A percentile compares a stretch with the other conserved stretches of the same genome.
Conservation (phyloP, 2,797 vertebrate species). For the Hapalemur alaotrensis region DNA sequence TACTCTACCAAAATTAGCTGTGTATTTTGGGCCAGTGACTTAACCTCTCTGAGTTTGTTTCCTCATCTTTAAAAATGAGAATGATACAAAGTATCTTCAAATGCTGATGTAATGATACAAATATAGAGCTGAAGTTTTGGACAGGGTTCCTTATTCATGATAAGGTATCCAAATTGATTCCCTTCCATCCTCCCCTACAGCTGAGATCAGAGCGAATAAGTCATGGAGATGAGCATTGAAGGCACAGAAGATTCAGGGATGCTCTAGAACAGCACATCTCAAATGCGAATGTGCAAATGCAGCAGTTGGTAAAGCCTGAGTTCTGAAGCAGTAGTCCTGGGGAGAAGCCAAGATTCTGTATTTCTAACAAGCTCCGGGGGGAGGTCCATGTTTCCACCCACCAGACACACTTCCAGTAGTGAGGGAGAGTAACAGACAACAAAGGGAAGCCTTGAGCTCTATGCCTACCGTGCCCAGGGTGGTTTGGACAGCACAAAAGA, state of each 20-base stretch:
- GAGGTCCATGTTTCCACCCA: too few relatives aligned
- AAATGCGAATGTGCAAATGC: background rate
- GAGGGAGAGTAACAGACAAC: fast-evolving
- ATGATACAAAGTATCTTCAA: background rate
- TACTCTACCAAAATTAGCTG: background rate
- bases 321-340: background rate
- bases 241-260: background rate
- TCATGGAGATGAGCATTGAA: background rate
- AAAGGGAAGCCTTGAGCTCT: background rate
- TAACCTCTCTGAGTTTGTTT: background rate
- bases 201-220: background rate
- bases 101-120: background rate
- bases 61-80: background rate
- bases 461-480: fast-evolving
- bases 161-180: background rate
- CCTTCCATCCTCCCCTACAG: background rate
- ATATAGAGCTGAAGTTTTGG: background rate
- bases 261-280: background rate
- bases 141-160: background rate
- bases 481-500: background rate
- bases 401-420: fast-evolving
- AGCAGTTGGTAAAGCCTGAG: background rate
- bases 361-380: background rate
- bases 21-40: background rate
- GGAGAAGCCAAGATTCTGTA: background rate